phyloP scores from a whole-genome alignment of 2,888 invertebrate genomes.

The Tachina lurida region DNA sequence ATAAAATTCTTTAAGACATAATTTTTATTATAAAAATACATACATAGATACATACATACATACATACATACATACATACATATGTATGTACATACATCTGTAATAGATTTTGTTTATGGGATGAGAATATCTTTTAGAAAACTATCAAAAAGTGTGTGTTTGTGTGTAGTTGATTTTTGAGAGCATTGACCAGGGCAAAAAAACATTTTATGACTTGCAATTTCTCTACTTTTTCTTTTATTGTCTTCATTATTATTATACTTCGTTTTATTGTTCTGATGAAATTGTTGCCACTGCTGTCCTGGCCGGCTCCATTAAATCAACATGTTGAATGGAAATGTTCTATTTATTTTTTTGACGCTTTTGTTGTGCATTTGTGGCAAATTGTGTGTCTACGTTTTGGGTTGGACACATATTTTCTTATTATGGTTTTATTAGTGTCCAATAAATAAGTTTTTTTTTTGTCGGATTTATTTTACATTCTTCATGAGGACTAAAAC shows the following conservation, averaged over 20 bases:
- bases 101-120: not conserved
- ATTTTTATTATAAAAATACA: not conserved
- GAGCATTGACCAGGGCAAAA: constrained; percentile 23
- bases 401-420: constrained; percentile 15
- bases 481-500: not conserved
- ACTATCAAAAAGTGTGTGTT: not conserved
- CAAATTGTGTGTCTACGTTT: not conserved
- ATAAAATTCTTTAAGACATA: not conserved
- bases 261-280: not conserved
- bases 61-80: too few species aligned
- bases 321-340: constrained; percentile 27
- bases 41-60: too few species aligned
- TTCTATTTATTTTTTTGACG: not conserved
- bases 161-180: not conserved
- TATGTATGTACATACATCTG: too few species aligned
- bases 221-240: constrained; percentile 27
- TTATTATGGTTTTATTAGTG: not conserved
- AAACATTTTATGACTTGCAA: constrained; percentile 24
- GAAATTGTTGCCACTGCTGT: constrained; percentile 2
- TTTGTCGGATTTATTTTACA: not conserved
- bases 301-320: constrained; percentile 8
- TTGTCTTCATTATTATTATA: constrained; percentile 14
- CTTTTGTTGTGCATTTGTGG: not conserved
- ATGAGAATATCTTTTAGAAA: not conserved
- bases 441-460: not conserved